Base-by-base conservation (phyloP, 2,113 vertebrate genomes). In the Cheilinus undulatus region DNA sequence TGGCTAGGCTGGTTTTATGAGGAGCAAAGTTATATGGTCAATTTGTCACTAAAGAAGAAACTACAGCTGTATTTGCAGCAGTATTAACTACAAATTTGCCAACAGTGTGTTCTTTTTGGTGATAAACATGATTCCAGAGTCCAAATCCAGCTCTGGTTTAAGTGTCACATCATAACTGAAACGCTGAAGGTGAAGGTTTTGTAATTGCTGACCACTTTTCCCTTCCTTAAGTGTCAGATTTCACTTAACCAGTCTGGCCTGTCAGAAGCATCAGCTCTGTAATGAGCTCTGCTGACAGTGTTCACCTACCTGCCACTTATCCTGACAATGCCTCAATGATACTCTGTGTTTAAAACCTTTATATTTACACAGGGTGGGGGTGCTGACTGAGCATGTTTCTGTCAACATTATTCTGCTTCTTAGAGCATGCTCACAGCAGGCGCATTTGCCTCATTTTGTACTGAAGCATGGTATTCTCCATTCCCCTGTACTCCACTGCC, bases 351-450 rank as follows among this genome's bases (percentile, higher is more conserved):
- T 62, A 7, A 53, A 53, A 68, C 40, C 38, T 63, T 7, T 69
- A 64, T 76, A 64, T 84, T 73, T 72, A 60, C 74, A 1, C 59
- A 76, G 24, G 58, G 67, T 72, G 66, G 36, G 57, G 52, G 24
- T 51, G 76, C 64, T 50, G 56, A 57, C 49, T 50, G 45, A 43
- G 49, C 32, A 3, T 14, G 67, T 5, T 63, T 75, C 36, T 58
- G 26, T 50, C 43, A 34, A 12, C 49, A 38, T 14, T 12, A 1
- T 9, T 24, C 48, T 34, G 34, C 32, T 50, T 20, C 13, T 22
- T 51, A 32, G 0, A 27, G 36, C 54, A 58, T n/a, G n/a, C n/a
- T n/a, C n/a, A n/a, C n/a, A n/a, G n/a, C n/a, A n/a, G n/a, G n/a
- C n/a, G n/a, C n/a, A n/a, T n/a, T n/a, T n/a, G n/a, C n/a, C n/a